phyloP scores from a whole-genome alignment of 2,888 invertebrate species.

The Hydrotaea diabolus region DNA sequence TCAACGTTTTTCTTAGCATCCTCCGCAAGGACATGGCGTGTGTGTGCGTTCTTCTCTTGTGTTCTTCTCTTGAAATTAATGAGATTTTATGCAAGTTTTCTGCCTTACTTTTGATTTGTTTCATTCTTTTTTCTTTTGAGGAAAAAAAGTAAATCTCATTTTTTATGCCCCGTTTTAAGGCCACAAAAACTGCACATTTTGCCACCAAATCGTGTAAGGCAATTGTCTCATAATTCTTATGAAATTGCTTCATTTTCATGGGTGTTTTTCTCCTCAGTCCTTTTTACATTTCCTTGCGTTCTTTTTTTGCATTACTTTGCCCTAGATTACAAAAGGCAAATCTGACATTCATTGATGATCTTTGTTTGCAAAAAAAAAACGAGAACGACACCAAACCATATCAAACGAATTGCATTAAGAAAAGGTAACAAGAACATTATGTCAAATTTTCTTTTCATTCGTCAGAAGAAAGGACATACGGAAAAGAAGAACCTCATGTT shows the following conservation, averaged over 20 bases:
- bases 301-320: slow-evolving; percentile 12
- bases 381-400: neutral
- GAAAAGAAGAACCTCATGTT: slow-evolving; percentile 5
- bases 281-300: slow-evolving; percentile 12
- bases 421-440: slow-evolving; percentile 12
- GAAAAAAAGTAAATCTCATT: slow-evolving; percentile 3
- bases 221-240: slow-evolving; percentile 64
- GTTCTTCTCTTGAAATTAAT: slow-evolving; percentile 29
- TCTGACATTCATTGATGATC: slow-evolving; percentile 54
- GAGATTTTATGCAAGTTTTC: slow-evolving; percentile 54
- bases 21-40: neutral
- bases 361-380: neutral
- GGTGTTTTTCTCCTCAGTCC: slow-evolving; percentile 17
- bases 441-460: neutral
- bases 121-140: neutral
- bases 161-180: slow-evolving; percentile 9
- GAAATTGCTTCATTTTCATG: slow-evolving; percentile 61
- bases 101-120: neutral
- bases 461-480: neutral
- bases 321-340: slow-evolving; percentile 27
- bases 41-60: neutral
- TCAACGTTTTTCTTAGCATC: neutral
- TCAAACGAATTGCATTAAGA: neutral
- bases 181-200: slow-evolving; percentile 32
- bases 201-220: slow-evolving; percentile 42